Conservation (phyloP, 2,888 invertebrate species). For the Volucella bombylans region DNA sequence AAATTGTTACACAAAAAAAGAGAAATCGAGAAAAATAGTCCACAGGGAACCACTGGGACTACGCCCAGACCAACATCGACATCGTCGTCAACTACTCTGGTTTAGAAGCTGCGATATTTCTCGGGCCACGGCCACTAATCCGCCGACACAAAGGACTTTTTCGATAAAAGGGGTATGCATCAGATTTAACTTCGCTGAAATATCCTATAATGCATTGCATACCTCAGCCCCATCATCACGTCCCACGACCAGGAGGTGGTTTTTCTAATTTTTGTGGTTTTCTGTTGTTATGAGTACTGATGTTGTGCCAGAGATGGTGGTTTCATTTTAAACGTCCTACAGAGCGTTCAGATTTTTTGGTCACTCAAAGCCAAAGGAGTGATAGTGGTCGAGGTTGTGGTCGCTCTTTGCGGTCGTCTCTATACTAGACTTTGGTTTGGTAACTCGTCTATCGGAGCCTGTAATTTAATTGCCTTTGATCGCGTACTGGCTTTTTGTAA, state of each 20-base stretch:
- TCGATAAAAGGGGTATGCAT: not conserved
- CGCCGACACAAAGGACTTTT: constrained; percentile 6
- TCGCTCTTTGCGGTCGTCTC: too few species aligned
- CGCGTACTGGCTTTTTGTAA: constrained; percentile 40
- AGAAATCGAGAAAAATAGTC: not conserved
- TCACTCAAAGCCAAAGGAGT: constrained; percentile 35
- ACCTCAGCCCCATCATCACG: not conserved
- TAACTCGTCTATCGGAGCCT: not conserved
- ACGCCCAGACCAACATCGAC: too few species aligned
- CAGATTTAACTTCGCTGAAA: constrained; percentile 15
- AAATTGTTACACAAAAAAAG: not conserved
- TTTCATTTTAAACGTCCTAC: constrained; percentile 1
- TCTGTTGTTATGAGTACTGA: not conserved
- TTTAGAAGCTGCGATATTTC: constrained; percentile 10
- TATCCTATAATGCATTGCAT: constrained; percentile 41
- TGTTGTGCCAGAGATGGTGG: not conserved
- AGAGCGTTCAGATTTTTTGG: constrained; percentile 14
- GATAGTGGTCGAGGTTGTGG: not conserved
- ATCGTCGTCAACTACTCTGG: not conserved
- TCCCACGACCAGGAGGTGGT: not conserved
- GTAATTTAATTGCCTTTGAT: constrained; percentile 64
- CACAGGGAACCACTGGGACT: not conserved
- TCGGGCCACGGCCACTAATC: not conserved
- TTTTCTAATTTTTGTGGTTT: not conserved
- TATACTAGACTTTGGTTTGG: too few species aligned